Evolutionary conservation across 2,888 invertebrate species (phyloP).

Genomic region (Andrena minutula): DNA sequence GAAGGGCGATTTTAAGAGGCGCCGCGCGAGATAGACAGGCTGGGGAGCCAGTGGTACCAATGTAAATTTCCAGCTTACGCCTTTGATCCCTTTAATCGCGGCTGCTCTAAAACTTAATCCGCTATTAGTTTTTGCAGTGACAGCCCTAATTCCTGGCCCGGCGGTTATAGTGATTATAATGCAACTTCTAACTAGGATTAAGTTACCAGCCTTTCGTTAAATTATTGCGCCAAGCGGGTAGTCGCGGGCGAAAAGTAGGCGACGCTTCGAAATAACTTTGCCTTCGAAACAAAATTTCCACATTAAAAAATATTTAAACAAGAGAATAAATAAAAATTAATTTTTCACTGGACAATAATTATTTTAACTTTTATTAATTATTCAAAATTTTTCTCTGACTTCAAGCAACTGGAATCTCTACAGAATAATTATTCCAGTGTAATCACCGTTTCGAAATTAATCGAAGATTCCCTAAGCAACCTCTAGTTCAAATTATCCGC

Average conservation of each 20-base stretch:
- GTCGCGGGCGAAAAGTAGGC: background rate
- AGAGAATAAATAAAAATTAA: too few relatives aligned
- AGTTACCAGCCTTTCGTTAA: conserved; percentile 69
- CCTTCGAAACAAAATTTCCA: too few relatives aligned
- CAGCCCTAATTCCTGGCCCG: conserved; percentile 70
- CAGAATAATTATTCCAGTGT: too few relatives aligned
- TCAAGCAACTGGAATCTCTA: too few relatives aligned
- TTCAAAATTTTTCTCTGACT: too few relatives aligned
- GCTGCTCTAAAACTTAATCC: conserved; percentile 76
- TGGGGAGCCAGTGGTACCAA: conserved; percentile 39
- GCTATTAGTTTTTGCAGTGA: conserved; percentile 79
- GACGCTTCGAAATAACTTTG: too few relatives aligned
- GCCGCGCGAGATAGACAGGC: background rate
- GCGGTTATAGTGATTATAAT: conserved; percentile 77
- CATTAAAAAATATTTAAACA: too few relatives aligned
- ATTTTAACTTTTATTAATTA: too few relatives aligned
- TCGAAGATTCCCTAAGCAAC: too few relatives aligned
- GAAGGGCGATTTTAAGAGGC: background rate
- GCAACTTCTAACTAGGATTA: conserved; percentile 75
- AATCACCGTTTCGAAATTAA: too few relatives aligned
- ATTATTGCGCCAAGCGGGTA: conserved; percentile 51
- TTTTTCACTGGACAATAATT: too few relatives aligned
- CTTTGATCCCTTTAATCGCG: conserved; percentile 75
- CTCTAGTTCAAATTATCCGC: too few relatives aligned
- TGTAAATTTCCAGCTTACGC: conserved; percentile 68